Base-by-base conservation (phyloP, 1,140 invertebrate genomes). In the Epicauta chinensis region DNA sequence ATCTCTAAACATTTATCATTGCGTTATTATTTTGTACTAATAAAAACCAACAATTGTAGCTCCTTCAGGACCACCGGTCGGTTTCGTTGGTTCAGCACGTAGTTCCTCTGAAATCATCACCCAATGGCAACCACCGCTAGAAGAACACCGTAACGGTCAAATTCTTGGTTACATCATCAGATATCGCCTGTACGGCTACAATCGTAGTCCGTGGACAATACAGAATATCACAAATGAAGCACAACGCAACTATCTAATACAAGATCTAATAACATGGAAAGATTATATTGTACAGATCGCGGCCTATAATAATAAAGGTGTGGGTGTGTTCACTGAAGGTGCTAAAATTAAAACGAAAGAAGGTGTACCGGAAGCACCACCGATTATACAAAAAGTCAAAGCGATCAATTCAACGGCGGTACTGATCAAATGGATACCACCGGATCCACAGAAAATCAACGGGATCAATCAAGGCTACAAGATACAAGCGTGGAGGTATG, bases 391-490 rank as follows among this genome's bases (percentile, higher is more conserved):
- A 0, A 74, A 76, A 45, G 88, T 84, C 2, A 75, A 83, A 67
- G 77, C 96, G 0, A 62, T 91, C 0, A 97, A 94, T 72, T 98
- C 96, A 0, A 97, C 94, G 0, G 78, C 87, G 0, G 73, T 91
- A 2, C 75, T 79, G 51, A 86, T 94, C 1, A 85, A 78, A 73
- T 95, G 92, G 92, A 87, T 82, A 17, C 91, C 92, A 1, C 92
- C 95, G 2, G 89, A 96, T 77, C 93, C 93, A 0, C 93, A 97
- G 63, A 91, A 95, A 72, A 97, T 99, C 35, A 98, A 98, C 70
- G 97, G 97, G 17, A 94, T 98, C 12, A 98, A 98, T 78, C 93
- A 97, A 74, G 97, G 96, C 5, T 98, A 98, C 40, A 98, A 96
- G 74, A 81, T 97, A 14, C 90, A 95, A 78, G 89, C 92, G 0